phyloP scores from a whole-genome alignment of 2,113 vertebrate genomes.

The Zootoca vivipara region DNA sequence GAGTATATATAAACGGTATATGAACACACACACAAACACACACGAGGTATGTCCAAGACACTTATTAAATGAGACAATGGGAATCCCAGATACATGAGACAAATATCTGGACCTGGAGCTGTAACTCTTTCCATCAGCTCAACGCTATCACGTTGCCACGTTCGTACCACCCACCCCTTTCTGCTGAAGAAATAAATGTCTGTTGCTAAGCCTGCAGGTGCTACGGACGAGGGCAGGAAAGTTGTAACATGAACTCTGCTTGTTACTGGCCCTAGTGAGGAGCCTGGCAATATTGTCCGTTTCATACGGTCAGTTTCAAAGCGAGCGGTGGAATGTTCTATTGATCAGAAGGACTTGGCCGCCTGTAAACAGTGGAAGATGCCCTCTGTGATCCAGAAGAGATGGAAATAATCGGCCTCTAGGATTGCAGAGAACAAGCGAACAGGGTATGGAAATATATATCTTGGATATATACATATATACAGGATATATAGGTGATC shows the following conservation, averaged over 20 bases:
- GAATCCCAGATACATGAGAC: background rate
- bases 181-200: constrained; percentile 38
- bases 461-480: background rate
- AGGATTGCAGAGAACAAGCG: constrained; percentile 34
- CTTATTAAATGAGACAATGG: background rate
- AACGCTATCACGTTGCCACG: constrained; percentile 41
- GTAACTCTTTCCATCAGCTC: background rate
- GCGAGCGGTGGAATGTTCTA: constrained; percentile 48
- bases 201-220: constrained; percentile 67
- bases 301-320: constrained; percentile 53
- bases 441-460: too few relatives aligned
- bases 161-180: background rate
- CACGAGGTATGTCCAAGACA: too few relatives aligned
- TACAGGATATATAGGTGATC: background rate
- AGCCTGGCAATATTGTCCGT: constrained; percentile 6
- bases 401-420: constrained; percentile 13
- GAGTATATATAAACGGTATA: background rate
- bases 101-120: background rate
- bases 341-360: constrained; percentile 34
- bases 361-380: constrained; percentile 14
- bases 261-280: constrained; percentile 49
- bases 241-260: constrained; percentile 56
- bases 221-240: constrained; percentile 53
- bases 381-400: constrained; percentile 5
- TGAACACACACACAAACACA: background rate